Evolutionary conservation across 30 jellyfish, hydroid and myxozoan species (phyloP).

Genomic region (Cassiopea xamachana): DNA sequence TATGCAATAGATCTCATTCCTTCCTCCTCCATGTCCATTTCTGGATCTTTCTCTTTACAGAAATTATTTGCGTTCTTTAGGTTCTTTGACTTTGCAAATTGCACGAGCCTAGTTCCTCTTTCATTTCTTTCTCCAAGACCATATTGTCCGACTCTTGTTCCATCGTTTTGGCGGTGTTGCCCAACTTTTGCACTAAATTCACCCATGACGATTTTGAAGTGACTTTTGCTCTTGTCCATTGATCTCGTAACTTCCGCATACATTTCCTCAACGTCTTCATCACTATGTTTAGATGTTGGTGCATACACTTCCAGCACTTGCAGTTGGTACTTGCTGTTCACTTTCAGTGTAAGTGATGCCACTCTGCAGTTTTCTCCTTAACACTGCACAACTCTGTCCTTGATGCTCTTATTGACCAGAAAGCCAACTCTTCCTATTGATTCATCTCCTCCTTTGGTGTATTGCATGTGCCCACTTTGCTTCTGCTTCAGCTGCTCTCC

Average conservation of each 20-base stretch:
- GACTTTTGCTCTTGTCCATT: constrained; percentile 46
- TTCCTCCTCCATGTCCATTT: constrained; percentile 52
- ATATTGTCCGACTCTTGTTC: constrained; percentile 49
- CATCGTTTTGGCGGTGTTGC: constrained; percentile 48
- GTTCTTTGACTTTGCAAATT: constrained; percentile 25
- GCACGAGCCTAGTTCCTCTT: constrained; percentile 64
- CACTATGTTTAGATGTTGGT: constrained; percentile 62
- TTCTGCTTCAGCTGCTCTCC: constrained; percentile 55
- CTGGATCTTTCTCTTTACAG: constrained; percentile 28
- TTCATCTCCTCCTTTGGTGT: constrained; percentile 45
- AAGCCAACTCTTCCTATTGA: constrained; percentile 59
- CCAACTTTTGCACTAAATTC: constrained; percentile 65
- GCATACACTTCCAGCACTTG: constrained; percentile 62
- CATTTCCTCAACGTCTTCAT: constrained; percentile 67
- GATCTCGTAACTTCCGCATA: constrained; percentile 40
- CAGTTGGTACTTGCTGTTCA: constrained; percentile 61
- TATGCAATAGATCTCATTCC: constrained; percentile 55
- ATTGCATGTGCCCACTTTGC: constrained; percentile 62
- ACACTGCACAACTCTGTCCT: constrained; percentile 42
- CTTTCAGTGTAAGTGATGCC: constrained; percentile 52
- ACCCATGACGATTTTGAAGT: constrained; percentile 33
- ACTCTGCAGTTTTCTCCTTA: constrained; percentile 59
- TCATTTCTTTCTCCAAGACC: constrained; percentile 65
- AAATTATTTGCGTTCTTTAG: constrained; percentile 40
- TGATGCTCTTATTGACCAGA: constrained; percentile 53